Percentiles rank a stretch among this genome's conserved stretches.
These are phyloP conservation scores for Zoanthus sociatus DNA, from an alignment of 92 coral and sea anemone species.

Conservation along the genomic window DNA sequence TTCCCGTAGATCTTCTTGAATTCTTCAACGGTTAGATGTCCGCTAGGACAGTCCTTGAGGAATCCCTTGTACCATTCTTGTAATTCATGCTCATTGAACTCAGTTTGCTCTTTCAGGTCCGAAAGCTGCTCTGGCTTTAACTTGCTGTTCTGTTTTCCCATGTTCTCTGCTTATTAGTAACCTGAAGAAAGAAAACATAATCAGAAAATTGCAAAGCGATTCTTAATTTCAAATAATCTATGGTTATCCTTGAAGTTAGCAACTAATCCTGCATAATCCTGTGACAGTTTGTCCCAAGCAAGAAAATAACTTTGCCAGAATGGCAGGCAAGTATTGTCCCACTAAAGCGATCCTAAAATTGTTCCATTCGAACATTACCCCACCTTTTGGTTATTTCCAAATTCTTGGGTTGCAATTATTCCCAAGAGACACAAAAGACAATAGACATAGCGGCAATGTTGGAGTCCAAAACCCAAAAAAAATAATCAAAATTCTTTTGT, in stretches of 20 bases:
- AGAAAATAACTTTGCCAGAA: not conserved
- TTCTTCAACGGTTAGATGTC: conserved; percentile 90
- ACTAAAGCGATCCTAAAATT: too few species aligned
- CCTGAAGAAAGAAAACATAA: not conserved
- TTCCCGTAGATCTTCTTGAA: conserved; percentile 97
- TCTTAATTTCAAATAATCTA: too few species aligned
- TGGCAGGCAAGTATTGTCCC: too few species aligned
- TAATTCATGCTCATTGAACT: conserved; percentile 73
- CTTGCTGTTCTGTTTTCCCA: conserved; percentile 99
- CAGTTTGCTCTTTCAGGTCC: conserved; percentile 84
- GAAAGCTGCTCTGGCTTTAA: conserved; percentile 86
- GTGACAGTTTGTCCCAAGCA: not conserved
- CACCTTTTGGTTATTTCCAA: too few species aligned
- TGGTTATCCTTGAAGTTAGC: not conserved
- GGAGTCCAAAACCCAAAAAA: too few species aligned
- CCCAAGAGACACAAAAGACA: too few species aligned
- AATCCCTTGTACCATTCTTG: conserved; percentile 66
- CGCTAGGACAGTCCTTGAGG: conserved; percentile 95
- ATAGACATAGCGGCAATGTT: too few species aligned
- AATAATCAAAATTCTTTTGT: too few species aligned
- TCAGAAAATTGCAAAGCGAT: not conserved
- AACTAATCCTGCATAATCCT: not conserved
- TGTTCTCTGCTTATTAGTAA: conserved; percentile 37
- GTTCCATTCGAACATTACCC: too few species aligned
- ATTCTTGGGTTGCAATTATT: too few species aligned